Base-by-base conservation (phyloP, 92 coral and sea anemone species). In the Epizoanthus ramosus region DNA sequence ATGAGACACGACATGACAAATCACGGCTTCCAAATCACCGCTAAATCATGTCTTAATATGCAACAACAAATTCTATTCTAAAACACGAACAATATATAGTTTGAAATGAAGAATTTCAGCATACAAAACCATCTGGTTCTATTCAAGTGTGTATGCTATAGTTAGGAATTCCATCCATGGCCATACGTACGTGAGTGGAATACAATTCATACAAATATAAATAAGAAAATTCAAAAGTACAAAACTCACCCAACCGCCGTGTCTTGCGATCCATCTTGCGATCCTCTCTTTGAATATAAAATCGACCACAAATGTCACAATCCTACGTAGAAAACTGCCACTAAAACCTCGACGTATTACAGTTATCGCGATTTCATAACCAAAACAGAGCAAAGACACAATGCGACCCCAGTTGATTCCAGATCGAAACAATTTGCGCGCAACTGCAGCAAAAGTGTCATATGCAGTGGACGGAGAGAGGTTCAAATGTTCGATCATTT, bases 331-430 rank as follows among this genome's bases (percentile, higher is more conserved):
- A 85, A 94, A 97, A 85, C 91, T 94, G 58, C 99, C 99, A 65
- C 97, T 95, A 73, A 97, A 88, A 31, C 99, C 99, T 54, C 91
- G 87, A 58, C 97, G 94, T 45, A 97, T 85, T 68, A 97, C 95
- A 90, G 88, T 88, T 21, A 92, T 86, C 16, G 99, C 98, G 68
- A 97, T 94, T 76, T 94, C 99, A 69, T 94, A 97, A n/a, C 98
- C 99, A 70, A 97, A 94, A 85, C 97, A 97, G 77, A 97, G 88
- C 57, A 97, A 68, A 13, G 99, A 94, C 15, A 97, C 98, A 21
- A 97, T 92, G 50, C 99, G 87, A 21, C 94, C 94, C 99, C 99
- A 97, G 66, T 74, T 97, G 18, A 97, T 97, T 3, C 99, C 99
- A 28, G 94, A 87, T 16, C 96, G 94, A 73, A 97, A 97, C 60